Evolutionary conservation across 2,888 invertebrate genomes (phyloP).

Genomic region (Electrophaes corylata): DNA sequence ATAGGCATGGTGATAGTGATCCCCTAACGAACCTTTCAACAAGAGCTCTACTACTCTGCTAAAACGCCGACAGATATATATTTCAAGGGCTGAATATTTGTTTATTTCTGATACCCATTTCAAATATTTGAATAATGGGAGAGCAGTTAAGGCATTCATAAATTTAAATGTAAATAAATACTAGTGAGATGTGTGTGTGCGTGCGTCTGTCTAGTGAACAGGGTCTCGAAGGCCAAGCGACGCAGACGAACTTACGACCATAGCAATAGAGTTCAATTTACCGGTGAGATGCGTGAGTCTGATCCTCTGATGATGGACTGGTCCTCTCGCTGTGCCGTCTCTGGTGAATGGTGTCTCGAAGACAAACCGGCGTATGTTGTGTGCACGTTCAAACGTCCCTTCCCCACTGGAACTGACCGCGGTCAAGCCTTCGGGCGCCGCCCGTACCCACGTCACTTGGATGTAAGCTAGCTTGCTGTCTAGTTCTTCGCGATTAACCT

Average conservation of each 20-base stretch:
- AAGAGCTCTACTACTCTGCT: too few relatives aligned
- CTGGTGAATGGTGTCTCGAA: constrained; percentile 97
- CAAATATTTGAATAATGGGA: too few relatives aligned
- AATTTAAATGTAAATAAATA: too few relatives aligned
- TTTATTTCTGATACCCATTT: too few relatives aligned
- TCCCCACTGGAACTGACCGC: constrained; percentile 87
- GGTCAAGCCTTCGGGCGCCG: constrained; percentile 93
- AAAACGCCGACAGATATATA: too few relatives aligned
- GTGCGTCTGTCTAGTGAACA: too few relatives aligned
- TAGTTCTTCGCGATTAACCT: constrained; percentile 90
- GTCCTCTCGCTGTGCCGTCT: constrained; percentile 90
- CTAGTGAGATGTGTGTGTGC: too few relatives aligned
- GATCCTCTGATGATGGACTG: constrained; percentile 95
- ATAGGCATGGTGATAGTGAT: too few relatives aligned
- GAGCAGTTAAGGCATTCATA: too few relatives aligned
- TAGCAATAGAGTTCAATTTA: constrained; percentile 61
- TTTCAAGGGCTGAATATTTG: too few relatives aligned
- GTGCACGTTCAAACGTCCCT: constrained; percentile 95
- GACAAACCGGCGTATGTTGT: constrained; percentile 95
- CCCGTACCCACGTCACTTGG: constrained; percentile 97
- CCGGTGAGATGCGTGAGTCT: constrained; percentile 95
- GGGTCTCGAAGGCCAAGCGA: too few relatives aligned
- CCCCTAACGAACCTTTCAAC: too few relatives aligned
- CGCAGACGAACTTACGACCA: not conserved
- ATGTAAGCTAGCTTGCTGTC: constrained; percentile 95